Conservation (phyloP, 2,113 vertebrate species). For the Paraplagusia blochii region DNA sequence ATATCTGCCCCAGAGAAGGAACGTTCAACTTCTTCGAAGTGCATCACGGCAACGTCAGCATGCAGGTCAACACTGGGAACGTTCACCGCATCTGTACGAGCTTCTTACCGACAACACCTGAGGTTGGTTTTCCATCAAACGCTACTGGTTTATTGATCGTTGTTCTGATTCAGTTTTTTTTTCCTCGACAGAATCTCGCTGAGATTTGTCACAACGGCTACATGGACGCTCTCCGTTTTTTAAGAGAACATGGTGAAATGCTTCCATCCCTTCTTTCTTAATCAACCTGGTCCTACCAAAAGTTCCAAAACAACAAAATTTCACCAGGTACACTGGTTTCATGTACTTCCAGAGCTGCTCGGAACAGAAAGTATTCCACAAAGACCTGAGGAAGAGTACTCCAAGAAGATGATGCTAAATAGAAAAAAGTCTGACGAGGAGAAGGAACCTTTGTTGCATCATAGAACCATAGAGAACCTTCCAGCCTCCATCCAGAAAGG, state of each 20-base stretch:
- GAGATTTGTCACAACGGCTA: constrained; percentile 87
- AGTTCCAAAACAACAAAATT: neutral
- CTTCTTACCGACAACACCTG: constrained; percentile 71
- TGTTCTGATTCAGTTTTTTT: constrained; percentile 5
- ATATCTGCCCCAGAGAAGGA: constrained; percentile 67
- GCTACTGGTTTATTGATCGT: neutral
- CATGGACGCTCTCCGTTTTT: constrained; percentile 80
- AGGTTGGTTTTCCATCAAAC: constrained; percentile 44
- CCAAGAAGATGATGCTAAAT: neutral
- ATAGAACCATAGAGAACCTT: constrained; percentile 66
- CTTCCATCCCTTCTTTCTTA: neutral
- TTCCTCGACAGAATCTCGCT: constrained; percentile 73
- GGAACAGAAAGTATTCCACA: constrained; percentile 18
- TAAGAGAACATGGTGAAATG: constrained; percentile 78
- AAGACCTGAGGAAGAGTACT: neutral
- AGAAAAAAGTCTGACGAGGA: constrained; percentile 6
- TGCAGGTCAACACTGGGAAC: constrained; percentile 66
- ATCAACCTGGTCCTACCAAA: too few relatives aligned
- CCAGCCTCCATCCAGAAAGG: constrained; percentile 74
- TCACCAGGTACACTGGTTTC: too few relatives aligned
- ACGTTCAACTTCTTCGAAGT: constrained; percentile 61
- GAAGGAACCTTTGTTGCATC: constrained; percentile 64
- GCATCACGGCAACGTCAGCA: constrained; percentile 62
- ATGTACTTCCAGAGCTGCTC: constrained; percentile 69
- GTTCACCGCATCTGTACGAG: constrained; percentile 62